These are phyloP conservation scores for Saguinus midas DNA, from an alignment of 2,113 vertebrate species.

Conservation along the genomic window DNA sequence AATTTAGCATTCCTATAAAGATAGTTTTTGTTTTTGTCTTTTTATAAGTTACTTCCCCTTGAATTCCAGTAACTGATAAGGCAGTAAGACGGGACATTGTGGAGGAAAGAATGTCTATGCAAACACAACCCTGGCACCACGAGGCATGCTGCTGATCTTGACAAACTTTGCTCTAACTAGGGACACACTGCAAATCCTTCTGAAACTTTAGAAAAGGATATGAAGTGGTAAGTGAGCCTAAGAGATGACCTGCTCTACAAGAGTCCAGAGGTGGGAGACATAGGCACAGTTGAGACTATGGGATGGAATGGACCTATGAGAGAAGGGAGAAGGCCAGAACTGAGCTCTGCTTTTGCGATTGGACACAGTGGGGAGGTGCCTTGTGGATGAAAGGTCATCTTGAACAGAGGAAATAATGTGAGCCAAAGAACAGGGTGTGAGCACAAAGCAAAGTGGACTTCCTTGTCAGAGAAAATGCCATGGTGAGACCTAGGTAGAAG, in stretches of 20 bases:
- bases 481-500: accelerated
- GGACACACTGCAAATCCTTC: background rate
- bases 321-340: background rate
- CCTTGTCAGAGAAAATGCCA: background rate
- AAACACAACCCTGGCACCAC: accelerated
- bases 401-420: background rate
- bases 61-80: background rate
- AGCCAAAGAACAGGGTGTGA: background rate
- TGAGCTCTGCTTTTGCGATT: background rate
- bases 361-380: too few species aligned
- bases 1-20: background rate
- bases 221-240: background rate
- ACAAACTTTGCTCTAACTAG: background rate
- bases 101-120: background rate
- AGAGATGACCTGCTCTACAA: too few species aligned
- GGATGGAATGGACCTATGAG: too few species aligned
- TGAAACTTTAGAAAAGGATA: background rate
- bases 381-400: background rate
- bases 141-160: accelerated
- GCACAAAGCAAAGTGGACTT: too few species aligned
- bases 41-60: background rate
- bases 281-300: accelerated
- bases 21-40: background rate
- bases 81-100: background rate
- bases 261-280: background rate